Evolutionary conservation across 2,797 vertebrate genomes (phyloP), one percentile per base, ranked within the genome.

Genomic region (Lepilemur ruficaudatus): DNA sequence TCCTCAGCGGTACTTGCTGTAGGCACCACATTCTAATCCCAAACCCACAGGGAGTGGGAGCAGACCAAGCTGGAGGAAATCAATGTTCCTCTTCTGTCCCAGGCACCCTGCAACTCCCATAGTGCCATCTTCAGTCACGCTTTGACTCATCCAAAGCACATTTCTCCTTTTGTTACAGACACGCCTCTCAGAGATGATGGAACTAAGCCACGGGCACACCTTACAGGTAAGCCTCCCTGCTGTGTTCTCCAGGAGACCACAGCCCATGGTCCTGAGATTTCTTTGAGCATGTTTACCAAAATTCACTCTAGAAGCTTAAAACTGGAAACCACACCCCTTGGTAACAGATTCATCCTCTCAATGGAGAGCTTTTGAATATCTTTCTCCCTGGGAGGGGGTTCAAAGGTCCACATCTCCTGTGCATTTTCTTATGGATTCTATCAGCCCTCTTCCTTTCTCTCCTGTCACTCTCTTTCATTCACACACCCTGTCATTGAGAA

Each of bases 171-270:
- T 10, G 13, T 96, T 97, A 95, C 94, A 89, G 98, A 93, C 1
- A 38, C 12, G 0, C 48, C 95, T 93, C 22, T 88, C 79, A 96
- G 95, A 92, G 48, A 28, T 30, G 70, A 75, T 1, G 88, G 93
- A 28, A 96, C 98, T 59, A 99, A 98, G 81, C 98, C 98, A 17
- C 98, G 98, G 94, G 98, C 98, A 0, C 98, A 99, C 46, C 98
- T 99, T 93, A 98, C 98, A 98, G 98, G 98, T 99, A 98, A 97
- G 78, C 67, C 7, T 84, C 55, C 65, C 5, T 50, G 10, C 8
- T 59, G 35, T 75, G n/a, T 52, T 69, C 72, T 61, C 30, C 8
- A 81, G 14, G n/a, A 72, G 50, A 89, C 7, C 4, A 35, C 1
- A 7, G 59, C 17, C 38, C 50, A 25, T 63, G 48, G 38, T 25